phyloP scores from a whole-genome alignment of 2,888 invertebrate genomes.

The Cyrtodaria siliqua region DNA sequence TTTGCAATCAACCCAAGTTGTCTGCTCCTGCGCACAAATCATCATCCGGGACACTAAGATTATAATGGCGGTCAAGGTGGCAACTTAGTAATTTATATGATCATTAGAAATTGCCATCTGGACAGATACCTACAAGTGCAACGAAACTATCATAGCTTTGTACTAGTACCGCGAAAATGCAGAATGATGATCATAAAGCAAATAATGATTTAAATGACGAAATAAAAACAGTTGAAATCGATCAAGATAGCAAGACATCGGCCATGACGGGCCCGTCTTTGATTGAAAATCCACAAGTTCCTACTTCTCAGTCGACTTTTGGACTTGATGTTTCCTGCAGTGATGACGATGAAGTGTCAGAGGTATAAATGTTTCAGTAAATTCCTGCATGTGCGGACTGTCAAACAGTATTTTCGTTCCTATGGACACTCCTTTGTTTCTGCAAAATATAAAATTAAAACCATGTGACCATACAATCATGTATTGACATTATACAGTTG shows the following conservation, averaged over 20 bases:
- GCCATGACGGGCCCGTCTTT: constrained; percentile 69
- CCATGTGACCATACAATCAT: constrained; percentile 39
- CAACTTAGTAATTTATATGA: constrained; percentile 76
- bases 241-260: constrained; percentile 77
- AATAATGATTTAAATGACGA: constrained; percentile 74
- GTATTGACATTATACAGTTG: no score
- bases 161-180: constrained; percentile 88
- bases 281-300: constrained; percentile 62
- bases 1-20: constrained; percentile 51
- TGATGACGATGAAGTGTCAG: constrained; percentile 98
- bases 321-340: constrained; percentile 98
- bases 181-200: constrained; percentile 90
- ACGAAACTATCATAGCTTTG: neutral
- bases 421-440: constrained; percentile 47
- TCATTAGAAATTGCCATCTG: constrained; percentile 71
- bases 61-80: constrained; percentile 85
- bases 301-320: constrained; percentile 88
- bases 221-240: constrained; percentile 79
- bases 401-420: constrained; percentile 25
- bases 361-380: constrained; percentile 89
- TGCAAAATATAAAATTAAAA: constrained; percentile 4
- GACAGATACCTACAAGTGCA: constrained; percentile 17
- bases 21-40: constrained; percentile 77
- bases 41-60: constrained; percentile 83
- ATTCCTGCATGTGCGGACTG: neutral